Conservation (phyloP, 1,140 invertebrate species). For the Atta colombica region DNA sequence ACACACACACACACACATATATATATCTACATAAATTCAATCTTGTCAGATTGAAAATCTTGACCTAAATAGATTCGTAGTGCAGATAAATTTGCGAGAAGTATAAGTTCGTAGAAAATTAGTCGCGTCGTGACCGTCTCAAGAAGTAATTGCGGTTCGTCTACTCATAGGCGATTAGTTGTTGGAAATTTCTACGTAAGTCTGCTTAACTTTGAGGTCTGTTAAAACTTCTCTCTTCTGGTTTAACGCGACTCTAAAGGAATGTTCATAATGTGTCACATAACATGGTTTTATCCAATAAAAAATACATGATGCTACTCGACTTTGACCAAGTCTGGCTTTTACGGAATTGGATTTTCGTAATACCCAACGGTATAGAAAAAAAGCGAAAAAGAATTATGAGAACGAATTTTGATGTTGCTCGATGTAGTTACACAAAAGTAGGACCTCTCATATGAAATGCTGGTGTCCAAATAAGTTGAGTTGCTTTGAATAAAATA, state of each 20-base stretch:
- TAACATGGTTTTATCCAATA: slow-evolving; percentile 25
- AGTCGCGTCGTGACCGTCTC: slow-evolving; percentile 11
- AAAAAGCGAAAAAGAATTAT: background rate
- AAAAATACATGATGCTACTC: slow-evolving; percentile 33
- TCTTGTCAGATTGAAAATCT: slow-evolving; percentile 35
- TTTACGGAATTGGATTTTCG: slow-evolving; percentile 5
- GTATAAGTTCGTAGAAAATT: slow-evolving; percentile 59
- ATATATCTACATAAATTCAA: no score
- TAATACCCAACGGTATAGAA: background rate
- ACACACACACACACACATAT: no score
- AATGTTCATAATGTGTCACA: slow-evolving; percentile 17
- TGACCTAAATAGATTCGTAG: slow-evolving; percentile 56
- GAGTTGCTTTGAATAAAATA: slow-evolving; percentile 71
- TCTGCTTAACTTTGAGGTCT: slow-evolving; percentile 24
- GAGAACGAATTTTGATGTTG: slow-evolving; percentile 9
- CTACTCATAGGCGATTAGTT: slow-evolving; percentile 24
- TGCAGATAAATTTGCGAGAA: slow-evolving; percentile 1
- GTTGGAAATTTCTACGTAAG: slow-evolving; percentile 36
- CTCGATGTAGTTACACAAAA: background rate
- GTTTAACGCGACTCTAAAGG: slow-evolving; percentile 22
- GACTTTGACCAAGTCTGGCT: slow-evolving; percentile 13
- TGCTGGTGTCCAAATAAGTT: slow-evolving; percentile 6
- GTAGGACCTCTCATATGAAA: background rate
- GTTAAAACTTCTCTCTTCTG: slow-evolving; percentile 21
- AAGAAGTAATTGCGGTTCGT: slow-evolving; percentile 49